Evolutionary conservation across 1,140 invertebrate species (phyloP).

Genomic region (Protaetia brevitarsis): DNA sequence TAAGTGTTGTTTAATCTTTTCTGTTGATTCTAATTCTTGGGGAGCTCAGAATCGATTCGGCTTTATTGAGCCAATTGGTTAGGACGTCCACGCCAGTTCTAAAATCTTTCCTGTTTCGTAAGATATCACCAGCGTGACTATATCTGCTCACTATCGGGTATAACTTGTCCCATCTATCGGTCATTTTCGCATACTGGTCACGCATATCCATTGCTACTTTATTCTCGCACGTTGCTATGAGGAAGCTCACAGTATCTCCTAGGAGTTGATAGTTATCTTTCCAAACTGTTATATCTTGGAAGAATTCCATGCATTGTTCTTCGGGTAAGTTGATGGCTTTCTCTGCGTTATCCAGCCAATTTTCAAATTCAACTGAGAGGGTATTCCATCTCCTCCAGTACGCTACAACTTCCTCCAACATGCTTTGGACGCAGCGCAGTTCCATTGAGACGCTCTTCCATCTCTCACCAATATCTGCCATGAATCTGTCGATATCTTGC

Average conservation of each 20-base stretch:
- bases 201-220: slow-evolving; percentile 73
- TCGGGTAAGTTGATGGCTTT: slow-evolving; percentile 72
- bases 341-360: slow-evolving; percentile 79
- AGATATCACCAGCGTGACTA: slow-evolving; percentile 82
- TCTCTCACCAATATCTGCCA: slow-evolving; percentile 79
- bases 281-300: slow-evolving; percentile 85
- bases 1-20: slow-evolving; percentile 74
- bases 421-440: slow-evolving; percentile 82
- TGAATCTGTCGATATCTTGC: slow-evolving; percentile 75
- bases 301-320: slow-evolving; percentile 84
- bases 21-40: slow-evolving; percentile 68
- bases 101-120: slow-evolving; percentile 79
- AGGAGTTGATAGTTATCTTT: slow-evolving; percentile 82
- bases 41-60: slow-evolving; percentile 67
- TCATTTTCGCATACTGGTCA: slow-evolving; percentile 68
- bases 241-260: slow-evolving; percentile 81
- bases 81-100: slow-evolving; percentile 71
- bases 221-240: slow-evolving; percentile 83
- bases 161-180: slow-evolving; percentile 74
- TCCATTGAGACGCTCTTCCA: slow-evolving; percentile 90
- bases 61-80: slow-evolving; percentile 74
- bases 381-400: slow-evolving; percentile 84
- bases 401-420: slow-evolving; percentile 81
- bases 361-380: slow-evolving; percentile 68
- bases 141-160: slow-evolving; percentile 82